Evolutionary conservation across 2,888 invertebrate species (phyloP), one percentile per base, ranked within the genome.

Genomic region (Chrysolina haemoptera): DNA sequence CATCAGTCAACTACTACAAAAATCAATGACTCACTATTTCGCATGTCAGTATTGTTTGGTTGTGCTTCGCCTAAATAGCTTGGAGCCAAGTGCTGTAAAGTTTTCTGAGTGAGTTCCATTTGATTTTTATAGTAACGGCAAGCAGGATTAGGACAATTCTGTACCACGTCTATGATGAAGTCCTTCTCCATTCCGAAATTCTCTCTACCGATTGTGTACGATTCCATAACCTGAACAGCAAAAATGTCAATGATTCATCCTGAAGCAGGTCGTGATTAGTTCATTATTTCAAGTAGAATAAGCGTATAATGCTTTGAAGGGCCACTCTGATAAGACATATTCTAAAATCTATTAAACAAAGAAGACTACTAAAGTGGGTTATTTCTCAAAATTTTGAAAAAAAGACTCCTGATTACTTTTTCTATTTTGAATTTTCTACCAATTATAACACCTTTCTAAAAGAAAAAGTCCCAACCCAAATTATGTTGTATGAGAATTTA

Each of bases 131-230:
- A 96, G 85, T 95, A 96, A 35, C 95, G 92, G 85, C 96, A 96
- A 14, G 95, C 95, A 11, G 95, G 95, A 87, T 95, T 95, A 0
- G 96, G 95, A 82, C 96, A 96, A 81, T 95, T 95, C 85, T 96
- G 95, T 16, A 96, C 95, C 35, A 96, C 95, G 88, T 96, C 96
- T 70, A 96, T 91, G 66, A 96, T 95, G 83, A 96, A 96, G 84
- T 96, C 96, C 83, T 96, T 95, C 86, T 96, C 96, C 95, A 96
- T 96, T 66, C 95, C 95, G 89, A 94, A 94, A 85, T 94, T 93
- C 85, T 95, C 94, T 73, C 94, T 89, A 11, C 94, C 94, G 85
- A 95, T 95, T 77, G 95, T 95, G 82, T 95, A 96, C 1, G 95
- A 95, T 85, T 96, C 95, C 88, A 95, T 94, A 41, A 94, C 92